A percentile compares a stretch with the other conserved stretches of the same genome.
Evolutionary conservation across 2,888 invertebrate genomes (phyloP).

Genomic region (Crioceris asparagi): DNA sequence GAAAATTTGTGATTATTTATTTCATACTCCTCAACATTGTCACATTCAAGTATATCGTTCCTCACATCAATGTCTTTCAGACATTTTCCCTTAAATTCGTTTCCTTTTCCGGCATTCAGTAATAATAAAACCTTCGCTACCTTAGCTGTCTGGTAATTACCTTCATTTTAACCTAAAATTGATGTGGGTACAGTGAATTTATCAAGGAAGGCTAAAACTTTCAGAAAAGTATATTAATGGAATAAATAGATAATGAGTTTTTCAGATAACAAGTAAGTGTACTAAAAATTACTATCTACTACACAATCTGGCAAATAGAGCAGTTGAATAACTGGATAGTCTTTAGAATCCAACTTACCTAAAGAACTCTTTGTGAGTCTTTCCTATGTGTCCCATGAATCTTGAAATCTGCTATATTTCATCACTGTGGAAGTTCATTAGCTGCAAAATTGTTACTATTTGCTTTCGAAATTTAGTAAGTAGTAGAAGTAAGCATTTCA

Average conservation of each 20-base stretch:
- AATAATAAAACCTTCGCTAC: slow-evolving; percentile 11
- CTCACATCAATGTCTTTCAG: slow-evolving; percentile 12
- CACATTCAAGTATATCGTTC: slow-evolving; percentile 7
- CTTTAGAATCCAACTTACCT: slow-evolving; percentile 8
- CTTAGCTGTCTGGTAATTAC: slow-evolving; percentile 2
- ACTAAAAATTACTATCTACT: too few relatives aligned
- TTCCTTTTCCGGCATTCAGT: slow-evolving; percentile 14
- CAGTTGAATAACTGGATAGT: too few relatives aligned
- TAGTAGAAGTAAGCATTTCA: slow-evolving; percentile 12
- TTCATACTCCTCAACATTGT: slow-evolving; percentile 6
- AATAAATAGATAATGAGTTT: too few relatives aligned
- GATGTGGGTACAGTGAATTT: too few relatives aligned
- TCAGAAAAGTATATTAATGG: too few relatives aligned
- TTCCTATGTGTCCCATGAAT: slow-evolving; percentile 16
- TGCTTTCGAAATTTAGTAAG: slow-evolving; percentile 16
- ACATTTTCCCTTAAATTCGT: slow-evolving; percentile 15
- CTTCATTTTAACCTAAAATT: too few relatives aligned
- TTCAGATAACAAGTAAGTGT: too few relatives aligned
- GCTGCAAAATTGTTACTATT: slow-evolving; percentile 14
- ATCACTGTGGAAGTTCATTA: slow-evolving; percentile 12
- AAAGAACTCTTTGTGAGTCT: slow-evolving; percentile 12
- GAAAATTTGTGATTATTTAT: slow-evolving; percentile 2
- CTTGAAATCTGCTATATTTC: slow-evolving; percentile 17
- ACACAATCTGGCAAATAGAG: too few relatives aligned
- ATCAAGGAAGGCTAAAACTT: too few relatives aligned